Evolutionary conservation across 2,113 vertebrate species (phyloP).

Genomic region (Dasyornis broadbenti): DNA sequence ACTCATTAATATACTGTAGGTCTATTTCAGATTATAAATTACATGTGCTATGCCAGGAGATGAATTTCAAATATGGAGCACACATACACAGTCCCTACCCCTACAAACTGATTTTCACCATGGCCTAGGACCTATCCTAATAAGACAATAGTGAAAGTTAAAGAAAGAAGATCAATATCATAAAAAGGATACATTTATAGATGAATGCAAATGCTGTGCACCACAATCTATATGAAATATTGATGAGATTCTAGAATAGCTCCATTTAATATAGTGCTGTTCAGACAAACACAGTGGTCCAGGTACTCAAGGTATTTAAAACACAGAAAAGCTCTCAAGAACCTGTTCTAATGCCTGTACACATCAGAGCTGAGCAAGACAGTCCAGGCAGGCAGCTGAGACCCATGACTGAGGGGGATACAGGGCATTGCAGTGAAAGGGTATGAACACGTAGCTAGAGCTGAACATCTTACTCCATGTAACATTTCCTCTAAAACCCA

Average conservation of each 20-base stretch:
- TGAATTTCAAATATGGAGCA: not conserved
- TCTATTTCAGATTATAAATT: not conserved
- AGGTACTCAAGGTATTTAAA: not conserved
- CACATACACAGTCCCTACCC: rapidly evolving
- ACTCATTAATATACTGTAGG: not conserved
- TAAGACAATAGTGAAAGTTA: not conserved
- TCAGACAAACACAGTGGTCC: not conserved
- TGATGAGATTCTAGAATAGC: not conserved
- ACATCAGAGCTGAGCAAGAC: not conserved
- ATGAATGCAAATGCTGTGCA: not conserved
- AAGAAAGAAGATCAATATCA: not conserved
- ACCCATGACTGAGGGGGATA: not conserved
- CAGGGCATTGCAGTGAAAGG: not conserved
- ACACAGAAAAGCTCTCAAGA: not conserved
- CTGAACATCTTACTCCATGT: not conserved
- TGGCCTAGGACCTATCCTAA: not conserved
- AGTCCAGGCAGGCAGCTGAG: not conserved
- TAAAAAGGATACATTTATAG: not conserved
- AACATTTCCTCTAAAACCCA: not conserved
- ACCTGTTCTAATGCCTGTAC: not conserved
- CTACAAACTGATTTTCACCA: not conserved
- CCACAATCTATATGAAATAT: not conserved
- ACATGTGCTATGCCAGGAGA: not conserved
- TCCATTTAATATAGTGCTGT: not conserved
- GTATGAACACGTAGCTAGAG: not conserved